Conservation (phyloP, 2,113 vertebrate species). For the Syrmaticus mikado region DNA sequence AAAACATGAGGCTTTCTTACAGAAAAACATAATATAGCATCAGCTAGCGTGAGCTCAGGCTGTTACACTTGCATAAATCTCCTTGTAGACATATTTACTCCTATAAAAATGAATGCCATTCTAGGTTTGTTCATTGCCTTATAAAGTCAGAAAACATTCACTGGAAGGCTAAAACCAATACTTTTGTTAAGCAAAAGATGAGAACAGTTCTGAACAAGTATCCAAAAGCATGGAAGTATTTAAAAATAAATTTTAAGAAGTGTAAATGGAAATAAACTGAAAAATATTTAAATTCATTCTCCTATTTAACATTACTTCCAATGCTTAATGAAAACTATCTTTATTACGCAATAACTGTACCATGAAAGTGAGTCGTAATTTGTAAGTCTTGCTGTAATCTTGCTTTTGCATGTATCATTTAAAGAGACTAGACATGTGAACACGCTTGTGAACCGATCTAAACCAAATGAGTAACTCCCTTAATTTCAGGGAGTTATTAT, state of each 20-base stretch:
- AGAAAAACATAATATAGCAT: not conserved
- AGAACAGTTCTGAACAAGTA: not conserved
- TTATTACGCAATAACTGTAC: not conserved
- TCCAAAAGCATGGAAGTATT: not conserved
- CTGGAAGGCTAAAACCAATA: not conserved
- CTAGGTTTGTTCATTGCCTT: not conserved
- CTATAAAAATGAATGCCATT: not conserved
- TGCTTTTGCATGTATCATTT: not conserved
- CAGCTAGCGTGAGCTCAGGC: not conserved
- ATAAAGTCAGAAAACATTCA: not conserved
- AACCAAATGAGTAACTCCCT: not conserved
- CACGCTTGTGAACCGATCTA: not conserved
- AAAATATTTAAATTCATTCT: not conserved
- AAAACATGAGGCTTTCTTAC: not conserved
- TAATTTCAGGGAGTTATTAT: not conserved
- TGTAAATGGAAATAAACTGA: not conserved
- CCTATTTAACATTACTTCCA: not conserved
- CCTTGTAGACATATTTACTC: not conserved
- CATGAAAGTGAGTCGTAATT: not conserved
- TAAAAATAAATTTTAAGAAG: not conserved
- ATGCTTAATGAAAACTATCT: not conserved
- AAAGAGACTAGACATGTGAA: not conserved
- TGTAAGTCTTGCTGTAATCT: not conserved
- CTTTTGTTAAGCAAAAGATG: not conserved
- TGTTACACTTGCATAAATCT: not conserved